Percentiles rank a stretch among this genome's conserved stretches.
Conservation (phyloP, 2,113 vertebrate genomes). For the Beaufortia kweichowensis region DNA sequence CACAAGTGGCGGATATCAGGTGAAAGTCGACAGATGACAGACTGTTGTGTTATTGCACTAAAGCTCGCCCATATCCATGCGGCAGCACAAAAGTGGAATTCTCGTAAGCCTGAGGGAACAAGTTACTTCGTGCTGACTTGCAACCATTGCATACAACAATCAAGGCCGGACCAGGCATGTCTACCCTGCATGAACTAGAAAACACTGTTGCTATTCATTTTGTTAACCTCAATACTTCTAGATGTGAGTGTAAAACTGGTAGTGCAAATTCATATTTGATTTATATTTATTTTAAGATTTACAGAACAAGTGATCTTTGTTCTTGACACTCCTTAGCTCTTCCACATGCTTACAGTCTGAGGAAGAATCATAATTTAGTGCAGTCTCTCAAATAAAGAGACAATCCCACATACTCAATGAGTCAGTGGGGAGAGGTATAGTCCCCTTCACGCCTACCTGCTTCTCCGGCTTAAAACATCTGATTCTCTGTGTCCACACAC, state of each 20-base stretch:
- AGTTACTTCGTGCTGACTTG: slow-evolving; percentile 38
- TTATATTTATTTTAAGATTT: slow-evolving; percentile 24
- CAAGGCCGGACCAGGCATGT: slow-evolving; percentile 29
- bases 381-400: slow-evolving; percentile 52
- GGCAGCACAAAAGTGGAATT: slow-evolving; percentile 18
- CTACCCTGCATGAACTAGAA: slow-evolving; percentile 8
- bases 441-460: slow-evolving; percentile 68
- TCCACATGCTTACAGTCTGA: slow-evolving; percentile 62
- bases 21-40: background rate
- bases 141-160: slow-evolving; percentile 13
- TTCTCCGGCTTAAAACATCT: slow-evolving; percentile 41
- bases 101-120: slow-evolving; percentile 9
- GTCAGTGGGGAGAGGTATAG: slow-evolving; percentile 62
- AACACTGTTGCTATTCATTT: slow-evolving; percentile 38
- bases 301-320: slow-evolving; percentile 50
- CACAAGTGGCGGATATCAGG: background rate
- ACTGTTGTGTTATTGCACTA: slow-evolving; percentile 7
- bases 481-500: background rate
- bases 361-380: slow-evolving; percentile 59
- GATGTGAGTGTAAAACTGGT: background rate
- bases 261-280: slow-evolving; percentile 47
- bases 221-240: slow-evolving; percentile 34
- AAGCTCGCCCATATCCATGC: slow-evolving; percentile 15
- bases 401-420: slow-evolving; percentile 60
- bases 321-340: slow-evolving; percentile 58